Evolutionary conservation across 2,113 vertebrate genomes (phyloP).

Genomic region (Hyperopisus bebe): DNA sequence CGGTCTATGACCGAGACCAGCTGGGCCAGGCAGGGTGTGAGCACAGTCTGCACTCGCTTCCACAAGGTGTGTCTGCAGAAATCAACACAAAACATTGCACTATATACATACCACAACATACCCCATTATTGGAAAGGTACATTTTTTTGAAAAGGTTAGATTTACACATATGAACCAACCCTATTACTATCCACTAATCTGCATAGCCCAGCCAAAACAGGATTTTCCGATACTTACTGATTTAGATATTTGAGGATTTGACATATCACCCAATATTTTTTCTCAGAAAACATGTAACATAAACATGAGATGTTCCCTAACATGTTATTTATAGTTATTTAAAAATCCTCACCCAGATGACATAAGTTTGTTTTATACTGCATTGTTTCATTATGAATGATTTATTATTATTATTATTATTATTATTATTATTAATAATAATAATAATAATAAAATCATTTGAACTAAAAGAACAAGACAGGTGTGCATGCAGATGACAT

Average conservation of each 20-base stretch:
- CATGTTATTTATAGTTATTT: not conserved
- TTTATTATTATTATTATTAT: no score
- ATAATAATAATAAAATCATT: no score
- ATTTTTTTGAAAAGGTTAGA: not conserved
- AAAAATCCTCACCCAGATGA: no score
- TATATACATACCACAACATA: not conserved
- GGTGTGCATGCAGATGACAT: not conserved
- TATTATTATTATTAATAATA: no score
- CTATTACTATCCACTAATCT: not conserved
- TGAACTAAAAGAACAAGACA: not conserved
- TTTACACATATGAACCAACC: not conserved
- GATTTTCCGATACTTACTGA: not conserved
- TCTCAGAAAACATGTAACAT: no score
- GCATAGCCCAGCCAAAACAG: not conserved
- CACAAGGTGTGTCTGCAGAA: constrained; percentile 76
- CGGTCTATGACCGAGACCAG: constrained; percentile 75
- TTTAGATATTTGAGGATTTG: not conserved
- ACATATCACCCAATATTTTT: no score
- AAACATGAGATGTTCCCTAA: not conserved
- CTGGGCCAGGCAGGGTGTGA: constrained; percentile 77
- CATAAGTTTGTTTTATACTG: no score
- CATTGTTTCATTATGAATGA: no score
- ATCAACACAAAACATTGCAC: constrained; percentile 2
- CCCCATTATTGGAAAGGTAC: not conserved
- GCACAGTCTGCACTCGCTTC: constrained; percentile 75